Evolutionary conservation across 2,797 vertebrate genomes (phyloP), one percentile per base, ranked within the genome.

Genomic region (Hippopotamyrus pictus): DNA sequence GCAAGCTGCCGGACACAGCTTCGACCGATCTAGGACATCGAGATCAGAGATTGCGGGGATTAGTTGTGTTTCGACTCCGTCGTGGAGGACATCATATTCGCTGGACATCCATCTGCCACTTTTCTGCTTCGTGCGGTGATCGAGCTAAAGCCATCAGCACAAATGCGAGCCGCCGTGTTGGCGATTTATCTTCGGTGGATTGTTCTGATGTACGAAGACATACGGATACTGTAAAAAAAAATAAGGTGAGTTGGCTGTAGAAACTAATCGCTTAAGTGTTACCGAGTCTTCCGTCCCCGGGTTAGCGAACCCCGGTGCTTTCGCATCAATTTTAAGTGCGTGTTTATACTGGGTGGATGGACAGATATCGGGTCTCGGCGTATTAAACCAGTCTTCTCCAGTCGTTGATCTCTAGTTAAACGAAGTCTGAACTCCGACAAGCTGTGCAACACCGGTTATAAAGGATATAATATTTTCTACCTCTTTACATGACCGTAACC

Each of bases 121-220:
- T 89, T 46, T 8, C 48, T 22, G 51, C 57, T 29, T 46, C 50
- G 51, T 76, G 86, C 59, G 29, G n/a, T 17, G 46, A 33, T 53
- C 86, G 76, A 87, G 65, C 57, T 86, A 65, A 33, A 62, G 41
- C 46, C 33, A 87, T 11, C 79, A 41, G 50, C 54, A 54, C 89
- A 89, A 87, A 87, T 89, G 89, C 48, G 25, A 87, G 59, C 69
- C 44, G 46, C 25, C 53, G 53, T 37, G 33, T 83, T 22, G 62
- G 44, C 83, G 9, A 76, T 73, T 89, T 73, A 59, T 76, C 65
- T 87, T 46, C 33, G 85, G 50, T 76, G 89, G 65, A 76, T 76
- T 89, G 48, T 69, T 89, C 89, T 87, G 62, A 76, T 87, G 89
- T 79, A 76, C 89, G 62, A 76, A 89, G 48, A 76, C 89, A 79